Evolutionary conservation across 2,888 invertebrate genomes (phyloP), one percentile per base, ranked within the genome.

Genomic region (Druceiella hillmani): DNA sequence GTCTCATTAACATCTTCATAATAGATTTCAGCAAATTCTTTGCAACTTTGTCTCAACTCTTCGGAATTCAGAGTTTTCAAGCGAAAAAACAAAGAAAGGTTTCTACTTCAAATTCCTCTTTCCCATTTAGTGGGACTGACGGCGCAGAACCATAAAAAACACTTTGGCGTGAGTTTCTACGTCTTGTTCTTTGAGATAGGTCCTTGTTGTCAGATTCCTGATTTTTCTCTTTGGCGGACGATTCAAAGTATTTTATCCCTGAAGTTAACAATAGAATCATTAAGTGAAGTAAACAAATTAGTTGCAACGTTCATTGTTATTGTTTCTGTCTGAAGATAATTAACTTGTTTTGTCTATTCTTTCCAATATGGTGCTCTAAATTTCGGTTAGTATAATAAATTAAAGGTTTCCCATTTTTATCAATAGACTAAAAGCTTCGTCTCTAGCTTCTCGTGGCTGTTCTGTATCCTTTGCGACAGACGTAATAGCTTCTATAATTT

Each of bases 121-220:
- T 51, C 37, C 48, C 49, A 45, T 43, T 50, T 37, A 44, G 26
- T 43, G 45, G 43, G 28, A 45, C 45, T 40, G 45, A 40, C 33
- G 38, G 33, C 38, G 42, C 41, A 42, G 37, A 45, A 35, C 47
- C 44, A 40, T 47, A 41, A 47, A 13, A 16, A 50, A 51, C 52
- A 36, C 12, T 43, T 43, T 44, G 42, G 34, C 44, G 52, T 35
- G 49, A 44, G 46, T 50, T 51, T 45, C 47, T 44, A 34, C 40
- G 31, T 50, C 37, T 49, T 45, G 41, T 52, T 51, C 51, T 51
- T 50, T 51, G 42, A 46, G 43, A 44, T 41, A 42, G 38, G 33
- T 50, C 40, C 39, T 50, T 49, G 41, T 50, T 50, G 48, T 50
- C 50, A 50, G 44, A 43, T 44, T 50, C 42, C 32, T 44, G 45